phyloP scores from a whole-genome alignment of 2,113 vertebrate species.

The Daboia siamensis region DNA sequence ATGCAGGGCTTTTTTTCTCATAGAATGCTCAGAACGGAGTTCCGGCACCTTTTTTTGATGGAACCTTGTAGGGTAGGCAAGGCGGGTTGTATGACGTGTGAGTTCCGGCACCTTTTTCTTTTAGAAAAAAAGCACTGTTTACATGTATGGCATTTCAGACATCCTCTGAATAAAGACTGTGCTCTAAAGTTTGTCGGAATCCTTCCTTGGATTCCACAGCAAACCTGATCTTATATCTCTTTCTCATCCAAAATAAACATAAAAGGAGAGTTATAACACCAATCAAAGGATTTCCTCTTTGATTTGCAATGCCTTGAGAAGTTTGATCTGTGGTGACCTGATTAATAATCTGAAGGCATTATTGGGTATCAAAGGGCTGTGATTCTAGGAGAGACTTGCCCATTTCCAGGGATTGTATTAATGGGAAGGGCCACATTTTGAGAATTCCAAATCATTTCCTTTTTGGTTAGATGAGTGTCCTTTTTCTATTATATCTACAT shows the following conservation, averaged over 20 bases:
- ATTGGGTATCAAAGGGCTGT: slow-evolving; percentile 39
- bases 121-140: too few species aligned
- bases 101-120: too few species aligned
- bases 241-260: background rate
- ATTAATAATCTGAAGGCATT: slow-evolving; percentile 44
- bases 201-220: background rate
- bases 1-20: too few species aligned
- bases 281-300: background rate
- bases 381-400: slow-evolving; percentile 61
- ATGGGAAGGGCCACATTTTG: slow-evolving; percentile 64
- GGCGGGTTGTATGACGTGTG: too few species aligned
- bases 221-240: background rate
- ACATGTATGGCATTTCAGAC: background rate
- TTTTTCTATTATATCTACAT: slow-evolving; percentile 55
- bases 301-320: background rate
- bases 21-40: too few species aligned
- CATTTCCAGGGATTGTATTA: slow-evolving; percentile 67
- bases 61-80: too few species aligned
- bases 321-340: background rate
- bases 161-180: too few species aligned
- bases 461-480: slow-evolving; percentile 39
- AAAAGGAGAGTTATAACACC: background rate
- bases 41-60: too few species aligned
- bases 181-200: background rate
- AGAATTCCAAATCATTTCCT: slow-evolving; percentile 47